phyloP scores from a whole-genome alignment of 2,113 vertebrate species.

The Paramisgurnus dabryanus region DNA sequence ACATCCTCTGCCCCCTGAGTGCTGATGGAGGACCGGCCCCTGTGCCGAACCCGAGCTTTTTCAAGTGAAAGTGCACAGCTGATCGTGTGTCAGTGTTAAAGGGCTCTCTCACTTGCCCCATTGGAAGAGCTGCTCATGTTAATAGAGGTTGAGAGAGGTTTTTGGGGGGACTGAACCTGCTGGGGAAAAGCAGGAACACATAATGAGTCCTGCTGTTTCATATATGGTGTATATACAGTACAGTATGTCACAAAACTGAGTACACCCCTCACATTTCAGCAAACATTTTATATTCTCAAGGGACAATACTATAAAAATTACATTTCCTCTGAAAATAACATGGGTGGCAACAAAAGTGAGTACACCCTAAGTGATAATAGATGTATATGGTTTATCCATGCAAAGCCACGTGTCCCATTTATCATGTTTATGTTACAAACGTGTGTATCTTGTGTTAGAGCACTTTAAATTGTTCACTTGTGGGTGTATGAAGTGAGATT shows the following conservation, averaged over 20 bases:
- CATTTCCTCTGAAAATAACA: too few species aligned
- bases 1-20: constrained; percentile 11
- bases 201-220: constrained; percentile 17
- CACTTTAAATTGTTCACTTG: neutral
- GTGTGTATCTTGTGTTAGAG: neutral
- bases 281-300: too few species aligned
- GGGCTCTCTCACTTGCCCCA: neutral
- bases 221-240: neutral
- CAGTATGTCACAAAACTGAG: too few species aligned
- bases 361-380: too few species aligned
- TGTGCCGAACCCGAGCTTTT: constrained; percentile 4
- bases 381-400: too few species aligned
- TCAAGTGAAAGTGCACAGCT: neutral
- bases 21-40: neutral
- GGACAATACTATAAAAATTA: too few species aligned
- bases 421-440: neutral
- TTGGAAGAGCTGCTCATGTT: constrained; percentile 20
- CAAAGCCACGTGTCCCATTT: neutral
- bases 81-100: constrained; percentile 4
- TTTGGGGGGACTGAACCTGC: constrained; percentile 31
- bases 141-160: constrained; percentile 39
- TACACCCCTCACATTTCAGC: too few species aligned
- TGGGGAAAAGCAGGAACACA: constrained; percentile 29
- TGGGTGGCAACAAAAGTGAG: too few species aligned
- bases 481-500: constrained; percentile 28